Evolutionary conservation across 2,797 vertebrate genomes (phyloP), one percentile per base, ranked within the genome.

Genomic region (Macroramphosus scolopax): DNA sequence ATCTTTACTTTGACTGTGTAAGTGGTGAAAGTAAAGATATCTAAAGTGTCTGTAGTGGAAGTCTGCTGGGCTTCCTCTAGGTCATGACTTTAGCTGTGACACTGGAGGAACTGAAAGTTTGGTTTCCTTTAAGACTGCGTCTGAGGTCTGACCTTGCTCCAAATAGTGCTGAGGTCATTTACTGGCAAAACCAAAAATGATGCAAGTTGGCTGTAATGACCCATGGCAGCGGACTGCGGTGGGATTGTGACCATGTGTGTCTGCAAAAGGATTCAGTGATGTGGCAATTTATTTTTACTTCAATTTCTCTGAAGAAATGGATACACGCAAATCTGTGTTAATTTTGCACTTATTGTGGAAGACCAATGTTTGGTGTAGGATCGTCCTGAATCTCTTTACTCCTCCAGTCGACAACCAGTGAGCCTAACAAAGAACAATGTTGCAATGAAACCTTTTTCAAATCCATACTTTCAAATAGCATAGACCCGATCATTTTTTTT

Each of bases 71-170:
- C 40, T 58, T 61, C 14, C 33, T 36, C 32, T 32, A 39, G 14
- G 32, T 17, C 30, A 38, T 49, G 45, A 45, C 48, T 33, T 63
- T 34, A 48, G 17, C 24, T 18, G n/a, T 26, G 26, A 37, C 5
- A 22, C 20, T 17, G 17, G 18, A 13, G 35, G 43, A 58, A 53
- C 18, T 40, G 15, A 62, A 42, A 48, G 37, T 17, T 32, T 14
- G 20, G 9, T 58, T 45, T 43, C 34, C 20, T 32, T 41, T 17
- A 13, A 40, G 42, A 36, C 18, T 12, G 13, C 24, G 6, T n/a
- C 5, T 7, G 43, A 13, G 22, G 28, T 47, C 34, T 45, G 30
- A 17, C 1, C 14, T 10, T 9, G n/a, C n/a, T n/a, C n/a, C n/a
- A n/a, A n/a, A n/a, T n/a, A 25, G 10, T 1, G 7, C 36, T 33